Conservation (phyloP, 2,888 invertebrate genomes). For the Macrophya alboannulata region DNA sequence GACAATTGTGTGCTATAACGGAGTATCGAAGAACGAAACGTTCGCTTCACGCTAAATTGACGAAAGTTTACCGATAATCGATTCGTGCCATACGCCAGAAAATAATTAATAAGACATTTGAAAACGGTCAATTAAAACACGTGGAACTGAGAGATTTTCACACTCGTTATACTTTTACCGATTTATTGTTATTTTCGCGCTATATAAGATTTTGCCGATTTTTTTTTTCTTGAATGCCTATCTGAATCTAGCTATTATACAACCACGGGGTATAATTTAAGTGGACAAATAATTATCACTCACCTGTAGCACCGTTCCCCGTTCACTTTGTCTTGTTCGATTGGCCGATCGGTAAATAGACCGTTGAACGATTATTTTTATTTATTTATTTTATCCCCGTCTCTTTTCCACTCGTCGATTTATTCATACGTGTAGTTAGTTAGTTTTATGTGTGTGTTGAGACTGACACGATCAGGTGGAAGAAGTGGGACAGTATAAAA, state of each 20-base stretch:
- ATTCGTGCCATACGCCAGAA: background rate
- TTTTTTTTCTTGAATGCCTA: background rate
- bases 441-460: background rate
- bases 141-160: background rate
- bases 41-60: background rate
- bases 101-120: background rate
- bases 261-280: background rate
- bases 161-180: background rate
- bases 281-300: slow-evolving; percentile 41
- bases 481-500: background rate
- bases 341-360: slow-evolving; percentile 19
- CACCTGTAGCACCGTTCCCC: slow-evolving; percentile 38
- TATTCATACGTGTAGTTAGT: background rate
- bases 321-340: slow-evolving; percentile 37
- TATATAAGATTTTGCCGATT: background rate
- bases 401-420: background rate
- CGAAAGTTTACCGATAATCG: background rate
- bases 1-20: background rate
- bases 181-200: background rate
- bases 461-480: background rate
- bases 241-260: background rate
- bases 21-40: background rate
- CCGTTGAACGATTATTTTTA: background rate
- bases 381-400: background rate
- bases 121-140: background rate